phyloP scores from a whole-genome alignment of 2,888 invertebrate species.

The Vannuccia rotundouncinata region DNA sequence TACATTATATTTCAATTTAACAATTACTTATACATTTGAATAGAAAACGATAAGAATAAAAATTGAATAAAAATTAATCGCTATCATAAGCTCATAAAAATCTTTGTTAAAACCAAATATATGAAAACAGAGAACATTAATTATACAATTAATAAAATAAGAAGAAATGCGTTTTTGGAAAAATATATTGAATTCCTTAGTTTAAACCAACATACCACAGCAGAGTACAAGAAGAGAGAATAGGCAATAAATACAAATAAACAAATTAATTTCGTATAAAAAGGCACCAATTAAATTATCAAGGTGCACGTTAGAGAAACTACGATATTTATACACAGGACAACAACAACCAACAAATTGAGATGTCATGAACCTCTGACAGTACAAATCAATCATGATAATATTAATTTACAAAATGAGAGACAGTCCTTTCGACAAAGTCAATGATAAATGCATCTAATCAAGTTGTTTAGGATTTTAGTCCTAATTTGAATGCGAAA shows the following conservation, averaged over 20 bases:
- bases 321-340: neutral
- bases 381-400: no score
- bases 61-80: neutral
- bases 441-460: conserved; percentile 1
- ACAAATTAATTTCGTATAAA: neutral
- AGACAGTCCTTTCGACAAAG: no score
- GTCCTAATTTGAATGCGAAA: neutral
- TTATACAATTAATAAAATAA: neutral
- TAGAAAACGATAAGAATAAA: no score
- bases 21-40: no score
- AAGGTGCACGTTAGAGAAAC: neutral
- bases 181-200: neutral
- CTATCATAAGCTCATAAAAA: neutral
- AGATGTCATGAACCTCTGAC: neutral
- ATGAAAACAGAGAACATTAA: neutral
- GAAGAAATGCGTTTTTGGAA: neutral
- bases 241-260: conserved; percentile 4
- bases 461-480: neutral
- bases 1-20: no score
- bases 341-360: conserved; percentile 3
- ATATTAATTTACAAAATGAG: no score
- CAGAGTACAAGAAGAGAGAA: neutral
- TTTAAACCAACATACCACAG: neutral
- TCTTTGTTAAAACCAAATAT: neutral
- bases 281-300: neutral